These are phyloP conservation scores for Rhinolophus sinicus DNA, from an alignment of 2,113 vertebrate species.

Conservation along the genomic window DNA sequence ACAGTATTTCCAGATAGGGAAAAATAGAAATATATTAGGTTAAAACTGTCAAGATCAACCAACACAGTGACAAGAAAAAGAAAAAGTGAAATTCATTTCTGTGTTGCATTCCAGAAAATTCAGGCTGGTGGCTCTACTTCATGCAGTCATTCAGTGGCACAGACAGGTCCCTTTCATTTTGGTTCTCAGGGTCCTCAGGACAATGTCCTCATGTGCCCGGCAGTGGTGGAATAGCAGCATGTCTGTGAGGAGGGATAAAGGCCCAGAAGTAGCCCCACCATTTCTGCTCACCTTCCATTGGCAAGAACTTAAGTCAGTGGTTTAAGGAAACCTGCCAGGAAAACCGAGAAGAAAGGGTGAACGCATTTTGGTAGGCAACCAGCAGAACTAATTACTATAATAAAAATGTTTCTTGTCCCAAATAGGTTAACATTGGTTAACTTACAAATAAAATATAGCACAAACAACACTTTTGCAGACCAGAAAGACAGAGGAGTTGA, in stretches of 20 bases:
- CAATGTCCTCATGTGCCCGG: background rate
- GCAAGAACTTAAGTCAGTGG: background rate
- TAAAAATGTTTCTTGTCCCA: background rate
- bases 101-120: background rate
- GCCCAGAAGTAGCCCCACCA: background rate
- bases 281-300: background rate
- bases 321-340: background rate
- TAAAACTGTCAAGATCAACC: background rate
- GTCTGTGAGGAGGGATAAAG: background rate
- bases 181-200: no score
- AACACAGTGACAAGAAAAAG: background rate
- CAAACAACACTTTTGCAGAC: background rate
- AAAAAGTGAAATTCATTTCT: background rate
- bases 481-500: background rate
- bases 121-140: background rate
- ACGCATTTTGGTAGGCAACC: background rate
- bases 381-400: background rate
- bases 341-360: background rate
- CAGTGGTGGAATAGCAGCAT: background rate
- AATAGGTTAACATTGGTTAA: background rate
- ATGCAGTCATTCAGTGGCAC: background rate
- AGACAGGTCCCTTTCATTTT: background rate
- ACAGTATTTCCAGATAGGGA: background rate
- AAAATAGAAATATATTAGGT: background rate
- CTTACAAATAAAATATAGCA: background rate